Base-by-base conservation (phyloP, 1,140 invertebrate genomes). In the Drosophila tristis region DNA sequence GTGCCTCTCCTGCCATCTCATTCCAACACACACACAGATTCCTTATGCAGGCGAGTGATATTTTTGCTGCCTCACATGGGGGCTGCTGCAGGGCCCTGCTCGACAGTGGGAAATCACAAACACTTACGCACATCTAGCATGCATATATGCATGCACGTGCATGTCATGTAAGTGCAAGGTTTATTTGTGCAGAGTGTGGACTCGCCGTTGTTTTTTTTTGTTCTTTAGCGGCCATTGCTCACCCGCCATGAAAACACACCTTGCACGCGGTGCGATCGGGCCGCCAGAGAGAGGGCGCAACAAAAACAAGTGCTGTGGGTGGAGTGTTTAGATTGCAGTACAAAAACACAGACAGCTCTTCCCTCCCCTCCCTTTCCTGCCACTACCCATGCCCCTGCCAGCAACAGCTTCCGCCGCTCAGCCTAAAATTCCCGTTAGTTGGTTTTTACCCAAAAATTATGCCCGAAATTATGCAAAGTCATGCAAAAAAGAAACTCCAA, bases 31-130 rank as follows among this genome's bases (percentile, higher is more conserved):
- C 4, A 25, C 4, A 64, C 70, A 79, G 75, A 84, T 79, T 84
- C 59, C 79, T 49, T 75, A 70, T 66, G 80, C 80, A 80, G 79
- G 80, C 80, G 67, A 79, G 75, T 85, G 80, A 84, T 84, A 84
- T 84, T 84, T 84, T 84, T 84, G 75, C 84, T 79, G 80, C 84
- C 80, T 79, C 2, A 31, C 3, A 31, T 9, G 29, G 6, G 16
- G 16, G 16, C 0, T 16, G 16, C 16, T 16, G 8, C 8, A n/a
- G n/a, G n/a, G n/a, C 29, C 7, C 20, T n/a, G 6, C 11, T 2
- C 3, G 20, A 16, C 26, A 5, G 25, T 8, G 11, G 25, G 4
- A 31, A 57, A 62, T 61, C 55, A 49, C 44, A 61, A 57, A 50
- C 25, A 66, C 26, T 39, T 26, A 65, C 6, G 44, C 43, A 31